A percentile compares a stretch with the other conserved stretches of the same genome.
phyloP scores from a whole-genome alignment of 2,797 vertebrate genomes.

The Antennarius maculatus region DNA sequence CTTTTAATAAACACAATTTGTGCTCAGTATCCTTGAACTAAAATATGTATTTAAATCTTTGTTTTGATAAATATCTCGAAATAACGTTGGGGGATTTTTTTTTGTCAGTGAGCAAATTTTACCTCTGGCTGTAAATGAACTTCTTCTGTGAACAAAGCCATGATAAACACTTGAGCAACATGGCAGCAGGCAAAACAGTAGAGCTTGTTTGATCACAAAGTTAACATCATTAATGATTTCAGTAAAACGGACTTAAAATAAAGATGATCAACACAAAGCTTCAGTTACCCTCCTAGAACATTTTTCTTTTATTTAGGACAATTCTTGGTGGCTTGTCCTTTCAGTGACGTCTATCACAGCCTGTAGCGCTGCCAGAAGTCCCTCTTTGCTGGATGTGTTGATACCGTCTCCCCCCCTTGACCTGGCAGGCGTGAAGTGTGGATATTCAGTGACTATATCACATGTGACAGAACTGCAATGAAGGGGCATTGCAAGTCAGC shows the following conservation, averaged over 20 bases:
- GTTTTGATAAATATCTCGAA: no score
- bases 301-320: neutral
- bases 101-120: no score
- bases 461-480: conserved; percentile 52
- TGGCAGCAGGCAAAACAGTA: neutral
- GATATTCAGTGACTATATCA: conserved; percentile 50
- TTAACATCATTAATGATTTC: neutral
- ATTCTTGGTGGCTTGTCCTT: no score
- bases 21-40: no score
- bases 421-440: conserved; percentile 27
- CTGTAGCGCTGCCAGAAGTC: neutral
- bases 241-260: neutral
- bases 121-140: conserved; percentile 6
- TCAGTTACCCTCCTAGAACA: neutral
- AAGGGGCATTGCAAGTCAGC: conserved; percentile 34
- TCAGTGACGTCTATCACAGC: neutral
- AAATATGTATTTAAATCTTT: no score
- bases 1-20: no score
- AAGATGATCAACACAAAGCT: neutral
- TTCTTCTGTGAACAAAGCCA: conserved; percentile 2
- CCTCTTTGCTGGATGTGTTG: conserved; percentile 11
- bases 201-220: neutral
- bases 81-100: no score
- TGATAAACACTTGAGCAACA: conserved; percentile 19
- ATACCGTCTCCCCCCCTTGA: conserved; percentile 5